Evolutionary conservation across 1,140 invertebrate species (phyloP).

Genomic region (Notospermus geniculatus): DNA sequence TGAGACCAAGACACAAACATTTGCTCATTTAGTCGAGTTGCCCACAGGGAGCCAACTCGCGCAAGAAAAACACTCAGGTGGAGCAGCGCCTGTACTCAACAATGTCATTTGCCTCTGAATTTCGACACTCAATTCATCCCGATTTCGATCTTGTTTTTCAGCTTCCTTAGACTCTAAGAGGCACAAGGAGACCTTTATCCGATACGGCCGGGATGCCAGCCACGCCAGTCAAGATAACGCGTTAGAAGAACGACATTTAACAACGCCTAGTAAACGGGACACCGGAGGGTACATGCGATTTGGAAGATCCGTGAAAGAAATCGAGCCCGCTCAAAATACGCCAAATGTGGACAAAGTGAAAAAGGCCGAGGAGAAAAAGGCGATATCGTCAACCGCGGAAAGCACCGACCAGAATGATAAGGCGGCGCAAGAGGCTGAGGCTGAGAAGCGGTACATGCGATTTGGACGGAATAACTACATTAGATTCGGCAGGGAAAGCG

Average conservation of each 20-base stretch:
- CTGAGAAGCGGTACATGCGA: background rate
- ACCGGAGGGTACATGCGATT: background rate
- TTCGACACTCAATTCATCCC: too few species aligned
- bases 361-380: background rate
- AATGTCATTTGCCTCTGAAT: too few species aligned
- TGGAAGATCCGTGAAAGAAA: background rate
- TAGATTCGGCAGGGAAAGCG: background rate
- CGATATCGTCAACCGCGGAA: background rate
- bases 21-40: too few species aligned
- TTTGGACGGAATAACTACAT: background rate
- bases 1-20: too few species aligned
- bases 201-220: slow-evolving; percentile 3
- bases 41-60: too few species aligned
- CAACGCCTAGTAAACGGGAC: background rate
- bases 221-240: background rate
- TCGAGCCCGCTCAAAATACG: background rate
- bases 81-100: too few species aligned
- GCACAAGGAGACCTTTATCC: background rate
- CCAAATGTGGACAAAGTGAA: background rate
- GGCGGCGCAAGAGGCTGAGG: background rate
- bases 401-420: background rate
- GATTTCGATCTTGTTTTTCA: too few species aligned
- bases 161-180: too few species aligned
- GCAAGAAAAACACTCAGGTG: too few species aligned
- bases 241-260: background rate